A percentile compares a stretch with the other conserved stretches of the same genome.
These are phyloP conservation scores for Molothrus aeneus DNA, from an alignment of 2,797 vertebrate genomes.

Conservation along the genomic window DNA sequence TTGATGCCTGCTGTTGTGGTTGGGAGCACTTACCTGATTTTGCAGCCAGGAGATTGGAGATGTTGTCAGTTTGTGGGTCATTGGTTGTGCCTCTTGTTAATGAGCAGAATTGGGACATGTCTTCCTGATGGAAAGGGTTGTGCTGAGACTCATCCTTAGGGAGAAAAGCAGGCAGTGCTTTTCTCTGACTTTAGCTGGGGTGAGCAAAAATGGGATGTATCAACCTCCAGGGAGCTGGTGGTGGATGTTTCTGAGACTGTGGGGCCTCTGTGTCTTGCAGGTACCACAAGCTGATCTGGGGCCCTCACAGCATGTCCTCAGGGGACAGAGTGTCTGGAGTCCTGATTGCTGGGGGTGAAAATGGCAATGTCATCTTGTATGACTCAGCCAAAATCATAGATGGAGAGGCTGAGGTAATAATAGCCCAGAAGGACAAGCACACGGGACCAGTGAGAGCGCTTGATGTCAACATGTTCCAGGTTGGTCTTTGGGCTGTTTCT, in stretches of 20 bases:
- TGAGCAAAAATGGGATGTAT: not conserved
- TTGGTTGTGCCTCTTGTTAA: not conserved
- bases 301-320: constrained; percentile 81
- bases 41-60: not conserved
- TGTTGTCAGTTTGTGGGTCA: accelerated
- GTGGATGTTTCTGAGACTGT: not conserved
- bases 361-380: constrained; percentile 93
- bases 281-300: constrained; percentile 97
- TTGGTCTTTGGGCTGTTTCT: constrained; percentile 57
- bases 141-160: not conserved
- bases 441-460: constrained; percentile 92
- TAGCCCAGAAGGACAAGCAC: constrained; percentile 91
- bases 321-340: constrained; percentile 83
- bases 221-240: not conserved
- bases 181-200: not conserved
- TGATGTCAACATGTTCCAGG: constrained; percentile 95
- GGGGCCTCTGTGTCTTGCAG: constrained; percentile 72
- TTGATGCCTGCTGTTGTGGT: not conserved
- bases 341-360: constrained; percentile 93
- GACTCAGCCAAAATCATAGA: constrained; percentile 90
- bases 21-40: not conserved
- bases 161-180: not conserved
- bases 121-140: not conserved
- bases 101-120: accelerated
- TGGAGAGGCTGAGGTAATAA: constrained; percentile 85